Base-by-base conservation (phyloP, 2,888 invertebrate species). In the Agonum fuliginosum region DNA sequence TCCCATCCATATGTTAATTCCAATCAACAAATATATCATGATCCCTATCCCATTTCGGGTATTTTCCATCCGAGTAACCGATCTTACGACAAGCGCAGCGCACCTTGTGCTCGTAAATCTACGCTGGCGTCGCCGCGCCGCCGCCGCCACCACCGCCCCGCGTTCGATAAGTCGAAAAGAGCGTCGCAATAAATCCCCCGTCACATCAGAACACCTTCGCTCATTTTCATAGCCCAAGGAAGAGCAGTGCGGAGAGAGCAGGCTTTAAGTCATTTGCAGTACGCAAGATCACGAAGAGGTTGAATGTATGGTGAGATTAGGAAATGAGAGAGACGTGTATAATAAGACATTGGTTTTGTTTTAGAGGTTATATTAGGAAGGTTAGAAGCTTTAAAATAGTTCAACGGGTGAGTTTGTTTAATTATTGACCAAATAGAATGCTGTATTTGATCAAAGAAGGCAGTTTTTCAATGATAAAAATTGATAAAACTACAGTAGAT, bases 141-240 rank as follows among this genome's bases (percentile, higher is more conserved):
- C 70, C 69, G 10, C 20, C 51, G 10, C 30, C 58, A 10, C 8
- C 20, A 17, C 43, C 20, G 43, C 20, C 27, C 17, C 22, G 70
- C 20, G 34, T 48, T 51, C 51, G 51, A 71, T 71, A 71, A 71
- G 71, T 71, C 71, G 71, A 71, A 71, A 71, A 71, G 71, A 71
- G 71, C 51, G 51, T 30, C 70, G 71, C 71, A 27, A 71, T 71
- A 71, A 71, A 71, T 71, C 34, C 51, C 12, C 14, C 30, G 51
- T 71, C 71, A 51, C 48, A 62, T 30, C 58, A 62, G 17, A 24
- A 69, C 46, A 69, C 46, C 69, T 69, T 46, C 19, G 43, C 69
- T 69, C 69, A 69, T 69, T 69, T 69, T 69, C 69, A 69, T 69
- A 69, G 43, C 69, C 30, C n/a, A n/a, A n/a, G n/a, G n/a, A n/a